Evolutionary conservation across 2,113 vertebrate genomes (phyloP).

Genomic region (Amia ocellicauda): DNA sequence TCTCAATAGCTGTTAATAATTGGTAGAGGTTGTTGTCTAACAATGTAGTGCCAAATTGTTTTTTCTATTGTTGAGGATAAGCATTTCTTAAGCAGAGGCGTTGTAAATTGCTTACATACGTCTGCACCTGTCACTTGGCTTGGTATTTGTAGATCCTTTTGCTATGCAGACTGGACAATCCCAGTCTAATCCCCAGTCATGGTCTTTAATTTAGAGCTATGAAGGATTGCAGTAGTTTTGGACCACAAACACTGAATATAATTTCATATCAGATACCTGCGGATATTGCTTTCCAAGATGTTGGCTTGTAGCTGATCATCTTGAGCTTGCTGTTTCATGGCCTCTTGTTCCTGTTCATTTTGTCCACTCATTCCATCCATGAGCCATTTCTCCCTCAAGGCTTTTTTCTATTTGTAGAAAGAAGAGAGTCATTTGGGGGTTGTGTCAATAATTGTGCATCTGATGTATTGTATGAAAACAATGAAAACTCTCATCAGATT

Average conservation of each 20-base stretch:
- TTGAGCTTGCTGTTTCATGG: slow-evolving; percentile 76
- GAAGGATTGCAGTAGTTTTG: slow-evolving; percentile 15
- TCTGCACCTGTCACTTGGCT: too few species aligned
- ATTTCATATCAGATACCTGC: slow-evolving; percentile 69
- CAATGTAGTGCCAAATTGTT: too few species aligned
- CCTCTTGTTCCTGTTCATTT: slow-evolving; percentile 80
- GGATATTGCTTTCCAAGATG: slow-evolving; percentile 77
- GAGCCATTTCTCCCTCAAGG: slow-evolving; percentile 90
- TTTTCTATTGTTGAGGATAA: too few species aligned
- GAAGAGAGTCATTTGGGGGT: neutral
- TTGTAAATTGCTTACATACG: too few species aligned
- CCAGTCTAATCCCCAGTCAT: too few species aligned
- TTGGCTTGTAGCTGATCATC: slow-evolving; percentile 75
- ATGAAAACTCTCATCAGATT: too few species aligned
- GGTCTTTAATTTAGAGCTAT: too few species aligned
- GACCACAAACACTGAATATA: neutral
- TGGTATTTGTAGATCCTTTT: too few species aligned
- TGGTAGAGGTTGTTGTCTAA: too few species aligned
- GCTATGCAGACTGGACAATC: slow-evolving; percentile 13
- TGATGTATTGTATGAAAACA: too few species aligned
- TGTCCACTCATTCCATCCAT: slow-evolving; percentile 83
- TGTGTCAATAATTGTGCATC: neutral
- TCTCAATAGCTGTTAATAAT: too few species aligned
- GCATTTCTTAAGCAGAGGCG: too few species aligned
- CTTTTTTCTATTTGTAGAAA: slow-evolving; percentile 79